Conservation (phyloP, 2,888 invertebrate genomes). For the Eucera pruinosa region DNA sequence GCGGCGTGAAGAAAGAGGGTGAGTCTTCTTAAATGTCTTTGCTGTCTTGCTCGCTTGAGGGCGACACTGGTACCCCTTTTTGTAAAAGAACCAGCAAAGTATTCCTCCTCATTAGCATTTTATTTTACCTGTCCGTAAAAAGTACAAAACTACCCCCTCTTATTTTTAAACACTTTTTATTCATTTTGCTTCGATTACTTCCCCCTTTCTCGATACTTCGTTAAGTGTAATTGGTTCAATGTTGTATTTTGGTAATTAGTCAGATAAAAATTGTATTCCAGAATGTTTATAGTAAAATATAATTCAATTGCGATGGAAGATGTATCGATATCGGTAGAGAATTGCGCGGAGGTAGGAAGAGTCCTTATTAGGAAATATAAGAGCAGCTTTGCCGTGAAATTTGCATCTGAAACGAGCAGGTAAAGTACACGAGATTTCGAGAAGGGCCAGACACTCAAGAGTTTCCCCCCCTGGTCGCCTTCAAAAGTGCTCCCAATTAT, state of each 20-base stretch:
- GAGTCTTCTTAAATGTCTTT: slow-evolving; percentile 83
- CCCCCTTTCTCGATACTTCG: no score
- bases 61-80: slow-evolving; percentile 78
- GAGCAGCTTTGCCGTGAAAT: slow-evolving; percentile 32
- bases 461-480: slow-evolving; percentile 36
- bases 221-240: no score
- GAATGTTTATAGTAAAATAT: no score
- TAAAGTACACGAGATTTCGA: slow-evolving; percentile 44
- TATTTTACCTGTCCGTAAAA: background rate
- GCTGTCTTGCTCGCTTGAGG: slow-evolving; percentile 79
- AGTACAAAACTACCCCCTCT: background rate
- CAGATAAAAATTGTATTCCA: no score
- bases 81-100: slow-evolving; percentile 56
- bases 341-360: background rate
- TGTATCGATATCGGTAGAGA: background rate
- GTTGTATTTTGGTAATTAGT: no score
- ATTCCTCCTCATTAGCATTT: background rate
- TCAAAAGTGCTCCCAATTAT: slow-evolving; percentile 66
- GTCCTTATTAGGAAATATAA: slow-evolving; percentile 27
- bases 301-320: no score
- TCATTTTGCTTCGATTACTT: no score
- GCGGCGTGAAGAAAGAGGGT: slow-evolving; percentile 79
- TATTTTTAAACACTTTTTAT: background rate
- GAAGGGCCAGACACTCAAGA: slow-evolving; percentile 49
- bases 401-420: slow-evolving; percentile 58